Evolutionary conservation across 2,888 invertebrate genomes (phyloP), one percentile per base, ranked within the genome.

Genomic region (Stenodema calcarata): DNA sequence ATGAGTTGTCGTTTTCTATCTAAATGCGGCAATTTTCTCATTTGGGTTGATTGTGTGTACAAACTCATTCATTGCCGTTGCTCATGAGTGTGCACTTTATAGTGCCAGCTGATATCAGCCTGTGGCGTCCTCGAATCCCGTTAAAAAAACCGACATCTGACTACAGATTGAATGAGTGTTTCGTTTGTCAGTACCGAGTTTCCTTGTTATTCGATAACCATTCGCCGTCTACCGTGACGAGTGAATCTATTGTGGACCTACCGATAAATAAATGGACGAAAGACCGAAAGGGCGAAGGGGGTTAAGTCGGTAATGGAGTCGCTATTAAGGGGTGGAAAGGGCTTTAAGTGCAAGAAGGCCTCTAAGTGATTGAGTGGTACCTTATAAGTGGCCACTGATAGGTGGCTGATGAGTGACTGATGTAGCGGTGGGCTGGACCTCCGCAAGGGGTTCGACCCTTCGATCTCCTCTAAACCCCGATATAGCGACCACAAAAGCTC

Each of bases 311-410:
- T 78, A 78, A 78, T 78, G 78, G 78, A 78, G 42, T 78, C 44
- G 78, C 78, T 42, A 78, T 78, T 44, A 78, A 70, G 78, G 78
- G 42, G 41, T 78, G 78, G 78, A 78, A 78, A 78, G 44, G 44
- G 23, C 23, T 44, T 27, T 78, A 78, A 78, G 78, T 78, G 78
- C 78, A 44, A 78, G 78, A 18, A 78, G 44, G 78, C 78, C 78
- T 44, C n/a, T 78, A 78, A 78, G 78, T 78, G 78, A 78, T 78
- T 78, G 78, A 78, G 78, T 78, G 78, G 78, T 44, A 78, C 78
- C 78, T 78, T 78, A 78, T 78, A 78, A 78, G 78, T 78, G 78
- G 78, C 44, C 78, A 44, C 78, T 78, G 44, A 78, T 78, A 78
- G 78, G 78, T 18, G 62, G 62, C 44, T 78, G 78, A n/a, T n/a